Base-by-base conservation (phyloP, 2,797 vertebrate genomes). In the Chromobotia macracanthus region DNA sequence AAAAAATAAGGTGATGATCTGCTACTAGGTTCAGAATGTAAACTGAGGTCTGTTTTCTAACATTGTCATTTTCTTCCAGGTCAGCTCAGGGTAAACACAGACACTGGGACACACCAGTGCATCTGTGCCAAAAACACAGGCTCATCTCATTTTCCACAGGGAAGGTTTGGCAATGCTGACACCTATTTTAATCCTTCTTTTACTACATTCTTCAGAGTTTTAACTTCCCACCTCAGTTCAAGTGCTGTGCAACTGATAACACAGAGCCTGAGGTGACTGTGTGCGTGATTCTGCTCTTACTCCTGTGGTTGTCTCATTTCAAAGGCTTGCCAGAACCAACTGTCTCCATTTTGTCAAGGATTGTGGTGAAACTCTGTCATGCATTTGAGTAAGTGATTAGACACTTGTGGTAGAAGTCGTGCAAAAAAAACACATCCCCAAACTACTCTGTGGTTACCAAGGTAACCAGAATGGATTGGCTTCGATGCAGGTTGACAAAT, bases 201-300 rank as follows among this genome's bases (percentile, higher is more conserved):
- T 61, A 66, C 68, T 48, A 56, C 50, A 72, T 65, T 72, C 56
- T 70, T 78, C 77, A 46, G 69, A 66, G 69, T 72, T 51, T 64
- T 66, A 72, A 79, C 77, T 79, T 79, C 38, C 77, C 51, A 72
- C 23, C 61, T 48, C 50, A 56, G 77, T 65, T 79, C 61, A 79
- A 72, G 69, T 72, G 77, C 77, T 55, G 16, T 68, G 72, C 60
- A 66, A 72, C 77, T 79, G 77, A 79, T 79, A 79, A 79, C 35
- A 1, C 38, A 65, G 18, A 79, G 77, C 77, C 77, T 1, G 35
- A 35, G 77, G 77, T 79, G 61, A 64, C 61, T 21, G 61, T 72
- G 55, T 48, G 48, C 16, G 1, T 66, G 69, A 72, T 65, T 72
- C 76, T 78, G 19, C 61, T 58, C 23, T 58, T 66, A 51, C 51